Evolutionary conservation across 2,797 vertebrate species (phyloP).

Genomic region (Scolopax rusticola): DNA sequence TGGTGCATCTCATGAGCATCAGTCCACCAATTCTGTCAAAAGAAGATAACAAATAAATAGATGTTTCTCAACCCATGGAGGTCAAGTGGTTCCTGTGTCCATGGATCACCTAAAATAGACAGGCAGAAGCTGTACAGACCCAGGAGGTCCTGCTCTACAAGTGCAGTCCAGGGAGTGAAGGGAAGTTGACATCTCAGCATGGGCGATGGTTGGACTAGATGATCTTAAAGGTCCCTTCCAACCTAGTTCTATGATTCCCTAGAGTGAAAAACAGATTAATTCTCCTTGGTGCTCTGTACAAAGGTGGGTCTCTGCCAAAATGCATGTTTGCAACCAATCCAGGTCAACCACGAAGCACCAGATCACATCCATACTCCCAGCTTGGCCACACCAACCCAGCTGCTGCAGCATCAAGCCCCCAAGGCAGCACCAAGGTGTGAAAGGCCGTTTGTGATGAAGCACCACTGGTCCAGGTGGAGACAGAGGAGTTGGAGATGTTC

Average conservation of each 20-base stretch:
- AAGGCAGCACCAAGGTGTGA: fast-evolving
- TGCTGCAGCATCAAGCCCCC: neutral
- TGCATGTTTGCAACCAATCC: neutral
- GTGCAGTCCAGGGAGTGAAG: neutral
- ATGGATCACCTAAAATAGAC: neutral
- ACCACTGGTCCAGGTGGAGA: neutral
- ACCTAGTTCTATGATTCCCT: neutral
- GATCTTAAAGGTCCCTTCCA: too few relatives aligned
- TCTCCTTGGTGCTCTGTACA: fast-evolving
- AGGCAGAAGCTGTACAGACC: neutral
- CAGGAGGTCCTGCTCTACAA: neutral
- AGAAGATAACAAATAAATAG: neutral
- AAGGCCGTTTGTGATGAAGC: fast-evolving
- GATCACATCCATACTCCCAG: fast-evolving
- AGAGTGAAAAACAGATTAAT: neutral
- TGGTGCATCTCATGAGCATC: neutral
- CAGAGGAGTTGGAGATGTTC: neutral
- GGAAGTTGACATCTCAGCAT: neutral
- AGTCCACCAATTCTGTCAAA: neutral
- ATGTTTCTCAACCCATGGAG: neutral
- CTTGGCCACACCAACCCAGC: fast-evolving
- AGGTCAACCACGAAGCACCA: neutral
- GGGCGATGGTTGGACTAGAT: neutral
- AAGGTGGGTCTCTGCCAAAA: neutral
- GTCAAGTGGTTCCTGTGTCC: neutral